These are phyloP conservation scores for Mycteria americana DNA, from an alignment of 2,797 vertebrate genomes.

Conservation along the genomic window DNA sequence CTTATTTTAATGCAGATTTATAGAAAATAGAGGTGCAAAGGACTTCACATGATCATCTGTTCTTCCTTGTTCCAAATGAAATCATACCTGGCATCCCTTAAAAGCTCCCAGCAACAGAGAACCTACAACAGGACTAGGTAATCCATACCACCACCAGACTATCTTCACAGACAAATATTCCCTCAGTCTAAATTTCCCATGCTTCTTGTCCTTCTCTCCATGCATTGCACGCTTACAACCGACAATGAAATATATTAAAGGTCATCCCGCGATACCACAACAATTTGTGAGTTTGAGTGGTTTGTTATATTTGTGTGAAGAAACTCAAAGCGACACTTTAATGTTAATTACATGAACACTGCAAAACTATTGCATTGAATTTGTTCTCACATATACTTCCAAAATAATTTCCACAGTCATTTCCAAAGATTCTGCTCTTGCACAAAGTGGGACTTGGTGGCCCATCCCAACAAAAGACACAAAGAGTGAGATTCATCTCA, in stretches of 20 bases:
- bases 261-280: background rate
- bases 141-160: background rate
- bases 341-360: background rate
- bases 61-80: background rate
- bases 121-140: background rate
- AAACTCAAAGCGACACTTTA: background rate
- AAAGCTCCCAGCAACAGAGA: background rate
- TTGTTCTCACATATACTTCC: background rate
- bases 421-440: background rate
- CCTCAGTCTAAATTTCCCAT: background rate
- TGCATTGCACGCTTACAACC: background rate
- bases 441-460: background rate
- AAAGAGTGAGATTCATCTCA: background rate
- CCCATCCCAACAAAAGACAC: background rate
- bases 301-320: background rate
- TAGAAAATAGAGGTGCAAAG: background rate
- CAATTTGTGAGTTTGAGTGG: background rate
- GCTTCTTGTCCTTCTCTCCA: background rate
- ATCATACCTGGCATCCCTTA: background rate
- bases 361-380: background rate
- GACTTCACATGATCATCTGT: background rate
- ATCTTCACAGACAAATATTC: background rate
- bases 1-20: background rate
- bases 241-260: background rate
- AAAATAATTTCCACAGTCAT: background rate